Conservation (phyloP, 2,797 vertebrate genomes). For the Paratrypauchen microcephalus region DNA sequence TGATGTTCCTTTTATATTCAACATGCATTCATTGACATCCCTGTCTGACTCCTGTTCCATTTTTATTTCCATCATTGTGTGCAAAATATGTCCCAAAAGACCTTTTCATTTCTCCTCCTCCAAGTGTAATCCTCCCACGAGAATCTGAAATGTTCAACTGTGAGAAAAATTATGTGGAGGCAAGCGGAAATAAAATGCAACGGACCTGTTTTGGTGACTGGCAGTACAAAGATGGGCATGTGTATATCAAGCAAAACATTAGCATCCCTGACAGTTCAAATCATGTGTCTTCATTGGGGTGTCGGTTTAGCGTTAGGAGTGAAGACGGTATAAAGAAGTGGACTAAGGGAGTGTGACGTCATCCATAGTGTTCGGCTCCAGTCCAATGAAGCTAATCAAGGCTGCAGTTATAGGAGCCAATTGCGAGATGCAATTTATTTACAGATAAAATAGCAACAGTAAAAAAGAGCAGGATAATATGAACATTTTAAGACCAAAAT, state of each 20-base stretch:
- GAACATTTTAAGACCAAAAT: too few species aligned
- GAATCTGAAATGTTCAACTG: constrained; percentile 18
- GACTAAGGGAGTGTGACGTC: too few species aligned
- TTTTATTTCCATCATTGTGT: constrained; percentile 8
- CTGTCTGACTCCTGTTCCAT: background rate
- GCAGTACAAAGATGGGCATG: constrained; percentile 20
- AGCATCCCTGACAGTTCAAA: background rate
- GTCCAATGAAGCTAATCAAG: too few species aligned
- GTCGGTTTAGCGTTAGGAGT: too few species aligned
- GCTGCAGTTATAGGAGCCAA: too few species aligned
- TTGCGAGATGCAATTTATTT: too few species aligned
- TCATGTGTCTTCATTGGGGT: too few species aligned
- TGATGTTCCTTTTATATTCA: background rate
- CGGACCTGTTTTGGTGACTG: constrained; percentile 33
- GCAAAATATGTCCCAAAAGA: constrained; percentile 25
- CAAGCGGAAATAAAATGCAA: constrained; percentile 40
- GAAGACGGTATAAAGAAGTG: too few species aligned
- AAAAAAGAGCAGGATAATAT: too few species aligned
- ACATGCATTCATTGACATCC: constrained; percentile 10
- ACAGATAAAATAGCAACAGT: too few species aligned
- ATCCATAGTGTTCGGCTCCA: too few species aligned
- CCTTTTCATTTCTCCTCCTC: constrained; percentile 26
- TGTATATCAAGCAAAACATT: background rate
- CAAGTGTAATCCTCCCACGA: constrained; percentile 10
- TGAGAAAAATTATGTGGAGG: constrained; percentile 19